Evolutionary conservation across 1,140 invertebrate species (phyloP), one percentile per base, ranked within the genome.

Genomic region (Bombus difficillimus): DNA sequence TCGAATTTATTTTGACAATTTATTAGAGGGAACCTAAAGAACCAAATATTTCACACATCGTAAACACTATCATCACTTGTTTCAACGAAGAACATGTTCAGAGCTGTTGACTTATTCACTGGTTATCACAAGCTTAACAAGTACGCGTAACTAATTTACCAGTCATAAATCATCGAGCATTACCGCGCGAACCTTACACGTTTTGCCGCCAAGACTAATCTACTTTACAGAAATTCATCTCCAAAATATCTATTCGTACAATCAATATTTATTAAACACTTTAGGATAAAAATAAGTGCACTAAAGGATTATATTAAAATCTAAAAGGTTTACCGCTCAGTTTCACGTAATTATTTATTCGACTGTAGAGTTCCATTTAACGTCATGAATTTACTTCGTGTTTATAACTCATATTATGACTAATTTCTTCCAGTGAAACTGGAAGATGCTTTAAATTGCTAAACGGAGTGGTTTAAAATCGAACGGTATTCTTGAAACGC

Each of bases 161-260:
- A 37, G 32, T 43, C n/a, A 22, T 80, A 80, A 47, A 80, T 80
- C 34, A 69, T 12, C 41, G 1, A n/a, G 25, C 32, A 39, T 80
- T 53, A 37, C 12, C 32, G 32, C 22, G 62, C 6, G 25, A 64
- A 53, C 43, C 64, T 53, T 12, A 34, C 41, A 18, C 25, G 25
- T 79, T 79, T 68, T 32, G 4, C 39, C 12, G 6, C n/a, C 28
- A 9, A 12, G 76, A 66, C n/a, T 18, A 43, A 66, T n/a, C 32
- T 37, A 57, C 4, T 72, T 75, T 57, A 25, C 10, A 47, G 34
- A 37, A 53, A 53, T 53, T 6, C 34, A 53, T 28, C 18, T n/a
- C 12, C 12, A 66, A 34, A 37, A 28, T n/a, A 4, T 62, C n/a
- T 64, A 64, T 15, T 64, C n/a, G 2, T 32, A 5, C n/a, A 32